Base-by-base conservation (phyloP, 1,140 invertebrate species). In the Chelonus insularis region DNA sequence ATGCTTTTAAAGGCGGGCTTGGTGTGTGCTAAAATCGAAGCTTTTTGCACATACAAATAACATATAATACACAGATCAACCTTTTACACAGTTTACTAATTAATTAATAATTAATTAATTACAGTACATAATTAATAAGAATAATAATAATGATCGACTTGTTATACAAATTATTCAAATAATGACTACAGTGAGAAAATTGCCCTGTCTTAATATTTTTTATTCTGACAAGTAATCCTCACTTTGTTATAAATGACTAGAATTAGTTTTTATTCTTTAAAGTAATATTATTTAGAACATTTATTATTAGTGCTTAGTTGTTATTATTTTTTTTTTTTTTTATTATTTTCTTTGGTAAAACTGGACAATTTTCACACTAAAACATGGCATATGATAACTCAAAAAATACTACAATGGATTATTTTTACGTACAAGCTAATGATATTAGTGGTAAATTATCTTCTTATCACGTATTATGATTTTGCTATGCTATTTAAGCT, bases 1-100 rank as follows among this genome's bases (percentile, higher is more conserved):
- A 56, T 56, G 36, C 36, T 18, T 37, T 55, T 55, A 32, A 39
- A 43, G 54, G 54, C 36, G 39, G 41, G 39, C 36, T 41, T 56
- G 39, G 39, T 56, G 20, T 56, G 12, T 56, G 36, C 39, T 56
- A 41, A n/a, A 56, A 56, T 56, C 41, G 36, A 56, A 43, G 39
- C 16, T 18, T 56, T 25, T 39, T 11, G n/a, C 12, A 36, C 9
- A 34, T 7, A 55, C 36, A 36, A 36, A 37, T n/a, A 39, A 39
- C 36, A 39, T 39, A 39, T 25, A 51, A 12, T 51, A 18, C n/a
- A n/a, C n/a, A n/a, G n/a, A n/a, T n/a, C 25, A 32, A 29, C 50
- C 25, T 20, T 52, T 52, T 52, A 52, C 50, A 29, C 32, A 52
- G 16, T 51, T 55, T 23, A 57, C 36, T 57, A 52, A 52, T n/a